Evolutionary conservation across 37 sponge, comb jelly and placozoan genomes (phyloP), one percentile per base, ranked within the genome.

Genomic region (Beroe ovata): DNA sequence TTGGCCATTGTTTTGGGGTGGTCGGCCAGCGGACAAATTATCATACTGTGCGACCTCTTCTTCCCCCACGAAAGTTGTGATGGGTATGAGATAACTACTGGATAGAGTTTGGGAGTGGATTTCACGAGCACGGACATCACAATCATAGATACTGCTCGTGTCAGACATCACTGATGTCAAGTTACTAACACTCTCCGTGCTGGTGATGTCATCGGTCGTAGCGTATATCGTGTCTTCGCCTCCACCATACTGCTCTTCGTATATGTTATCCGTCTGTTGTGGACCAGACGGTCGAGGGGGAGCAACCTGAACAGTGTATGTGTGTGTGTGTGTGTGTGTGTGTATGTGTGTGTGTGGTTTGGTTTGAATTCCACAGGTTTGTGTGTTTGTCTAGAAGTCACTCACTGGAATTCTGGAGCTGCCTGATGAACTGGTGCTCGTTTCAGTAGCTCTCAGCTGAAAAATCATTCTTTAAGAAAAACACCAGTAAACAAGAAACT

Each of bases 61-160:
- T 54, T 77, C 84, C n/a, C 41, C 54, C 26, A 8, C 26, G 54
- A 77, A 39, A 40, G 84, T 77, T 26, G 36, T 11, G 84, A 77
- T 42, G 38, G 84, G 84, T 36, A 77, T 77, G 28, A 77, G 84
- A 40, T 77, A 77, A 54, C 54, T 42, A 28, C 54, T 42, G 54
- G 84, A 77, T 3, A 77, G 54, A 19, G 84, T 77, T 23, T 33
- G 36, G 28, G 84, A 77, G 84, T 77, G 84, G 4, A 77, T 77
- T 4, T 20, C 84, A 8, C 84, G 84, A 16, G 26, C 21, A 40
- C 84, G 54, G 4, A 39, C 84, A 77, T 77, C 84, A 42, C 54
- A 77, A 26, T 77, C 84, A 40, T 77, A 77, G 2, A 42, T 36
- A 54, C 84, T 42, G 23, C 84, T 77, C 26, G 54, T 77, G 18